Base-by-base conservation (phyloP, 2,888 invertebrate genomes). In the Lumbricus terrestris region DNA sequence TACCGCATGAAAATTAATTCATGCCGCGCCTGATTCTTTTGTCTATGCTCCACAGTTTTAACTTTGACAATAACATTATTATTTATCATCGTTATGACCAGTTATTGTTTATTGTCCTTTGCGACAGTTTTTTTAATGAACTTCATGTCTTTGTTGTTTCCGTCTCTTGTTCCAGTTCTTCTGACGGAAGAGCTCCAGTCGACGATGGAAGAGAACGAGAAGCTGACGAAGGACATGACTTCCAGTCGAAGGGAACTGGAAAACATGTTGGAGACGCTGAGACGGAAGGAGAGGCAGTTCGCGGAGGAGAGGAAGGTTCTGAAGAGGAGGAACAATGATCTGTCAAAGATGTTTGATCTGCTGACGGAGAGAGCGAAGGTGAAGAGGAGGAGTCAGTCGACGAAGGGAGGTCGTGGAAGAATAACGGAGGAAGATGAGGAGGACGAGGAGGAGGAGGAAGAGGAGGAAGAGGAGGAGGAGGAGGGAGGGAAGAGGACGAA, bases 281-380 rank as follows among this genome's bases (percentile, higher is more conserved):
- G 91, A 47, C 82, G 91, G n/a, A 90, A 89, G 88, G 91, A 91
- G 69, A n/a, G 82, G 18, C 91, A 91, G 82, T 90, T 91, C 37
- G 88, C 88, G 20, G 91, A 91, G 23, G 91, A 91, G 35, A 89
- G 91, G 85, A 90, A 91, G 42, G 88, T 82, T 5, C 42, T 91
- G 54, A 34, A 69, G 69, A 42, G 90, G n/a, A 91, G 89, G 47
- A 91, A 91, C 90, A 88, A 82, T 29, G 90, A 91, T 34, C 89
- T 91, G 20, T 88, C 90, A 13, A 88, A 89, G 33, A 88, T 91
- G 38, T 91, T 91, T 33, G 90, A 90, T 82, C 38, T 91, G 38
- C 40, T 91, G 88, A 89, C 89, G 23, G 47, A 91, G 33, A 83
- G 88, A 42, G 88, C 88, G n/a, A 82, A 8, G 38, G 89, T 20